phyloP scores from a whole-genome alignment of 2,113 vertebrate genomes.

The Ciconia stormi region DNA sequence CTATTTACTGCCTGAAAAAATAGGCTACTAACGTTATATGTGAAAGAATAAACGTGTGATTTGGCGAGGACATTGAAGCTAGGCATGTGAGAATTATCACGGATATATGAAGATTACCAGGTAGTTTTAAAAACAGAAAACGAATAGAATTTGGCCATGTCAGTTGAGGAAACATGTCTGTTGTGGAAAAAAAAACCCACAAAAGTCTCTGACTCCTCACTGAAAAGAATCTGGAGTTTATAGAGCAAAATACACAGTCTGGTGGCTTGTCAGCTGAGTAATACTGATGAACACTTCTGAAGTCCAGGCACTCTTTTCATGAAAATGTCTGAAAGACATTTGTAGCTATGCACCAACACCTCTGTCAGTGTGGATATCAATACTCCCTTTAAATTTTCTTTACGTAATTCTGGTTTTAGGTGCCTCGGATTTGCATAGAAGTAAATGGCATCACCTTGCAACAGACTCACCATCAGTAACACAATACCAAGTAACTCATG shows the following conservation, averaged over 20 bases:
- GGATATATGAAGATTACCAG: background rate
- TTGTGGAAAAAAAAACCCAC: background rate
- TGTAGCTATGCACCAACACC: background rate
- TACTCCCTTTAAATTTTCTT: background rate
- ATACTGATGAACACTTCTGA: background rate
- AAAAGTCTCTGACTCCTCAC: background rate
- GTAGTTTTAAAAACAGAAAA: background rate
- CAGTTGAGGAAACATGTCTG: background rate
- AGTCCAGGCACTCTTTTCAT: background rate
- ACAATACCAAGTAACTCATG: background rate
- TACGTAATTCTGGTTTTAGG: background rate
- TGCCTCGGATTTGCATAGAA: background rate
- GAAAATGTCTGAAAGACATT: background rate
- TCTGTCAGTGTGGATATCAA: background rate
- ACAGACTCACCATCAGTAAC: background rate
- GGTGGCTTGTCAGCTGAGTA: background rate
- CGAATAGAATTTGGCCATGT: background rate
- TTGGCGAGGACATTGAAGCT: background rate
- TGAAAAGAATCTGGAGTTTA: background rate
- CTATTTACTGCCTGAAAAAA: background rate
- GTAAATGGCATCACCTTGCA: background rate
- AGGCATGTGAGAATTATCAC: background rate
- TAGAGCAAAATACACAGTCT: background rate
- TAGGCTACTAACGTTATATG: background rate
- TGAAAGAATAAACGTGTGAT: background rate